These are phyloP conservation scores for Camelus dromedarius DNA, from an alignment of 2,113 vertebrate species.

Conservation along the genomic window DNA sequence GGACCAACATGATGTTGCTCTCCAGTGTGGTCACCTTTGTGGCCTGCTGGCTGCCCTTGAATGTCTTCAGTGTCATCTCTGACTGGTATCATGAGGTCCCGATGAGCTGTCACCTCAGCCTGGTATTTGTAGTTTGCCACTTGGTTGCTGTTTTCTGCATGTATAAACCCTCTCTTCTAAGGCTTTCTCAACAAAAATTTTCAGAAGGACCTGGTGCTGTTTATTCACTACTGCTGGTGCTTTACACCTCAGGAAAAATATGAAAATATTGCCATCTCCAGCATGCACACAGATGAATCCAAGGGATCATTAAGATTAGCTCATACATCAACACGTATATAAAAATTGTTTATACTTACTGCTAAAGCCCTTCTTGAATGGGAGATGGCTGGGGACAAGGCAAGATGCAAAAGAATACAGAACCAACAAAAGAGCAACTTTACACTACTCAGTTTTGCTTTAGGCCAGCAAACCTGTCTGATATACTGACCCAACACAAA, in stretches of 20 bases:
- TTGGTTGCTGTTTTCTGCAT: conserved; percentile 87
- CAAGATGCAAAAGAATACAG: background rate
- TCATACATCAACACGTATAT: conserved; percentile 70
- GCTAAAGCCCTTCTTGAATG: background rate
- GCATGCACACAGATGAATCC: conserved; percentile 84
- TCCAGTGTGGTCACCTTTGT: conserved; percentile 87
- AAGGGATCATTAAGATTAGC: conserved; percentile 84
- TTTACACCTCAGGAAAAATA: conserved; percentile 82
- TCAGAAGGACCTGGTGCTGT: conserved; percentile 86
- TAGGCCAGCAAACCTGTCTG: background rate
- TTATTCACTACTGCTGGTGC: conserved; percentile 83
- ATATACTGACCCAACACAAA: background rate
- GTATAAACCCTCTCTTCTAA: conserved; percentile 89
- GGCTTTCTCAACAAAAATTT: conserved; percentile 90
- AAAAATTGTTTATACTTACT: conserved; percentile 72
- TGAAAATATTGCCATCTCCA: conserved; percentile 87
- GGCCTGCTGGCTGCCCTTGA: conserved; percentile 88
- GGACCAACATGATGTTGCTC: conserved; percentile 86
- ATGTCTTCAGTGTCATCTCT: conserved; percentile 88
- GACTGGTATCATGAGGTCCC: conserved; percentile 87
- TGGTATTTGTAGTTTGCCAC: conserved; percentile 87
- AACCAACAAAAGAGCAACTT: background rate
- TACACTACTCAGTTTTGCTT: background rate
- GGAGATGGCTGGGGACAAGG: background rate
- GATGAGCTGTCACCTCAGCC: conserved; percentile 87